Evolutionary conservation across 2,888 invertebrate species (phyloP), one percentile per base, ranked within the genome.

Genomic region (Stenodema calcarata): DNA sequence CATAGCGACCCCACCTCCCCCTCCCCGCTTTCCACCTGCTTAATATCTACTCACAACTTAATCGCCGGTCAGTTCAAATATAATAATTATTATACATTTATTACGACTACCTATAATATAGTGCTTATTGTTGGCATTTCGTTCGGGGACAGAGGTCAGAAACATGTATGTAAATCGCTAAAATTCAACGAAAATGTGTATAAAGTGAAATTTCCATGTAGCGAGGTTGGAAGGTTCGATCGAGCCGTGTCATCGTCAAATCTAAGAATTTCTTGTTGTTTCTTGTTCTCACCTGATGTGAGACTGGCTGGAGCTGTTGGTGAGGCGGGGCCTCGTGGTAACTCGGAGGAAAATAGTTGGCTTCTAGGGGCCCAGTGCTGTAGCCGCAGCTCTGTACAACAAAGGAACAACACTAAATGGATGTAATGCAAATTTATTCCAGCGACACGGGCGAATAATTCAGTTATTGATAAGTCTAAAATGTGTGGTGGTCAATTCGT

Each of bases 361-460:
- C 82, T 62, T 88, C 88, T 54, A 88, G 73, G n/a, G 85, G 47
- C 11, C 78, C 78, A 12, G 75, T 86, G 18, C 69, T 83, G 76
- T 88, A 88, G 6, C 87, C 88, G 78, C 87, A 88, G 70, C 76
- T 87, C 87, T 87, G 73, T 69, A 62, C 62, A 27, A 62, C 62
- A 62, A 62, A 62, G 23, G 62, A 62, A 62, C 62, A 62, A 23
- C 62, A 62, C 62, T 62, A 62, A 23, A 23, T 62, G 62, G 75
- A 11, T 75, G 75, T 75, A 42, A 42, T 75, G 30, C 30, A 41
- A 41, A 75, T 75, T 75, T 30, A 30, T 75, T 75, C 30, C 3
- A 30, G 6, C n/a, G 35, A 50, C 16, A n/a, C n/a, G 16, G 3
- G 12, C 3, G 47, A 7, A 7, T 47, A 16, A 16, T 7, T 4